A percentile compares a stretch with the other conserved stretches of the same genome.
Conservation (phyloP, 2,888 invertebrate genomes). For the Gryllus longicercus region DNA sequence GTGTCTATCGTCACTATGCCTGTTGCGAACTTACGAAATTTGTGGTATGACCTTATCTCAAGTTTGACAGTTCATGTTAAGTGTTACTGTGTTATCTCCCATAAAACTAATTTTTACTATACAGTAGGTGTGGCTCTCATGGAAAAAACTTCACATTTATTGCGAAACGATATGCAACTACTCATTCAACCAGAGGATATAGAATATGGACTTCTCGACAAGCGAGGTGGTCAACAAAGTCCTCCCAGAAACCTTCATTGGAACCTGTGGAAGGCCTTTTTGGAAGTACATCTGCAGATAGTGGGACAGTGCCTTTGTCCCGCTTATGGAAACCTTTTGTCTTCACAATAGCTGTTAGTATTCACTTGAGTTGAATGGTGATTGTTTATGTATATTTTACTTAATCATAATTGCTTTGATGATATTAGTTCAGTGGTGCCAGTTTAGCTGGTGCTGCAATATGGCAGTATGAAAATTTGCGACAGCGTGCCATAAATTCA, state of each 20-base stretch:
- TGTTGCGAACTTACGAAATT: neutral
- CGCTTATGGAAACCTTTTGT: constrained; percentile 60
- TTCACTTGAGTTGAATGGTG: constrained; percentile 2
- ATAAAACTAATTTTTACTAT: neutral
- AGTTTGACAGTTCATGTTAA: neutral
- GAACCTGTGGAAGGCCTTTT: neutral
- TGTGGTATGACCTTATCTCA: neutral
- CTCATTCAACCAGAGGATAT: neutral
- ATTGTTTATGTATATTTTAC: constrained; percentile 30
- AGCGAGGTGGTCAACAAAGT: neutral
- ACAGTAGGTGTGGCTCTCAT: neutral
- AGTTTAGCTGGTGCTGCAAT: constrained; percentile 74
- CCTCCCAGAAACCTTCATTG: neutral
- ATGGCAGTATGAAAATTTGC: constrained; percentile 79
- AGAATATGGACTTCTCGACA: neutral
- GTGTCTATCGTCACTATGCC: neutral
- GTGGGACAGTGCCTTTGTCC: constrained; percentile 48
- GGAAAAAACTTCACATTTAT: neutral
- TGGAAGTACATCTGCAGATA: constrained; percentile 21
- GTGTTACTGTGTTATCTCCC: neutral
- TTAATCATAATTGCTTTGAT: neutral
- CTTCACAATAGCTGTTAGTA: constrained; percentile 62
- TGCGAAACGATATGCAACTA: neutral
- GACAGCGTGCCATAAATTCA: constrained; percentile 41
- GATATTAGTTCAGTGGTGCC: constrained; percentile 60